Evolutionary conservation across 2,113 vertebrate genomes (phyloP), one percentile per base, ranked within the genome.

Genomic region (Callithrix jacchus): DNA sequence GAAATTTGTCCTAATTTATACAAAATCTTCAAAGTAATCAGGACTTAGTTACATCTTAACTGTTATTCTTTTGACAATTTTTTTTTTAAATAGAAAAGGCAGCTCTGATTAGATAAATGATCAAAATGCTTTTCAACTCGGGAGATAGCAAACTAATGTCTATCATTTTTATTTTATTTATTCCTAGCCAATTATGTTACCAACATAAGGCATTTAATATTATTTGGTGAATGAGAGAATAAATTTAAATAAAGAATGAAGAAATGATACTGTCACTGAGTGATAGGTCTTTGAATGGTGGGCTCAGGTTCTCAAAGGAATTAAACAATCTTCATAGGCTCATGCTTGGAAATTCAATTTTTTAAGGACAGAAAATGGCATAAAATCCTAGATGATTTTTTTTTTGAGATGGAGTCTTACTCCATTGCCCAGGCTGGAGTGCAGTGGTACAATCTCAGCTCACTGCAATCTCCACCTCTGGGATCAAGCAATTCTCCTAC

Each of bases 51-150:
- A 74, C 14, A 40, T n/a, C 68, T 71, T 85, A 93, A 47, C 25
- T 45, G 27, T 73, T 95, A 58, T 52, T 95, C 42, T 91, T 86
- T 83, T 52, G 54, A n/a, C 77, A 77, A 54, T 54, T 82, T 93
- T 91, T 85, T 49, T 85, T 49, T 80, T 18, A 45, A 61, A 71
- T 70, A 82, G 82, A 83, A 87, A 87, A 54, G 40, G 61, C 47
- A 74, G 32, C n/a, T 68, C 32, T 23, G 45, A 56, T 92, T 8
- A 86, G 27, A 13, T 95, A 45, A 47, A 47, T 45, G 16, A 91
- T 66, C 70, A 58, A 56, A 58, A 83, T 79, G 32, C 49, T 74
- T 76, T 87, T n/a, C 30, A 20, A 27, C 1, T 58, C 2, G 20
- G 54, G 8, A 42, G 35, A 68, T 64, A 10, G 52, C 61, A 58